phyloP scores from a whole-genome alignment of 2,797 vertebrate species.

The Anguilla pacifica region DNA sequence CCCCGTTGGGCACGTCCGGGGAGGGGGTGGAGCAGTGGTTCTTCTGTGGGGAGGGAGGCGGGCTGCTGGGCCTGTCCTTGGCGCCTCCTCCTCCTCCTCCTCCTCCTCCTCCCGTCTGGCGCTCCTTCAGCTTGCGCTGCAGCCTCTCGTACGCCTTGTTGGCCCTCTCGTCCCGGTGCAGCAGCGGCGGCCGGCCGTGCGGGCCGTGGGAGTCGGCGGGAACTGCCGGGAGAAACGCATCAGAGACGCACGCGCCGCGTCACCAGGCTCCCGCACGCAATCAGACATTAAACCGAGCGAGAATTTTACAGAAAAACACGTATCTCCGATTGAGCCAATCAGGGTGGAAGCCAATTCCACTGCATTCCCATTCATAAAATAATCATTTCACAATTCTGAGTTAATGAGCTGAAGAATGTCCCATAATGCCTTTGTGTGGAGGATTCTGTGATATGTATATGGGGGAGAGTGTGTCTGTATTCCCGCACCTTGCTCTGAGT shows the following conservation, averaged over 20 bases:
- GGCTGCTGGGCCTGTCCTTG: conserved; percentile 86
- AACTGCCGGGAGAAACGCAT: conserved; percentile 47
- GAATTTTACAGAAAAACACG: too few species aligned
- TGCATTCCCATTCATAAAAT: too few species aligned
- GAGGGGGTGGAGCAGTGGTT: conserved; percentile 72
- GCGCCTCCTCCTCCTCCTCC: conserved; percentile 73
- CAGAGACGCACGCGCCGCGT: too few species aligned
- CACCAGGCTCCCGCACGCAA: too few species aligned
- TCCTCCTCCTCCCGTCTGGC: conserved; percentile 77
- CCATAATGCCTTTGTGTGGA: too few species aligned
- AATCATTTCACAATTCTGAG: too few species aligned
- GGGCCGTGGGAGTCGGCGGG: conserved; percentile 83
- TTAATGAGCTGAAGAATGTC: too few species aligned
- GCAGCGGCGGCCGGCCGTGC: conserved; percentile 85
- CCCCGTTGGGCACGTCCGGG: conserved; percentile 81
- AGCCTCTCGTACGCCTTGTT: conserved; percentile 93
- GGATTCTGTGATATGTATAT: too few species aligned
- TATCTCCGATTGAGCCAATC: too few species aligned
- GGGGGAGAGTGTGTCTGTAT: too few species aligned
- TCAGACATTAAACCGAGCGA: too few species aligned
- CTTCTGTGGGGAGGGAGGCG: conserved; percentile 90
- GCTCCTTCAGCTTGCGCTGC: conserved; percentile 95
- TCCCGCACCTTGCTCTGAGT: conserved; percentile 70
- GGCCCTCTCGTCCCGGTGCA: conserved; percentile 88
- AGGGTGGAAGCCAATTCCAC: too few species aligned